Evolutionary conservation across 2,888 invertebrate genomes (phyloP).

Genomic region (Philaethria dido): DNA sequence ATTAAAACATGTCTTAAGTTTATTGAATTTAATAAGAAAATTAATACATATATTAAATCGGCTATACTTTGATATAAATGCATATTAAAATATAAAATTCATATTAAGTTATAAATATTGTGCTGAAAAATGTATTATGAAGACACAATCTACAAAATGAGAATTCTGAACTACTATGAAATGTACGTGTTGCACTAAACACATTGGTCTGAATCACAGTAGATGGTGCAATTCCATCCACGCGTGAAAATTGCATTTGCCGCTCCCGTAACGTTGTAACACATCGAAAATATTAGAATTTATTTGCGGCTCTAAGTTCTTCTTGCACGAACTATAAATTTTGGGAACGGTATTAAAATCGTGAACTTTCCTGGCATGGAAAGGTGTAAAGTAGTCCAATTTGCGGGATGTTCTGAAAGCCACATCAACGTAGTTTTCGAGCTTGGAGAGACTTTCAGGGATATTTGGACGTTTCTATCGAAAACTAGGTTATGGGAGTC

Average conservation of each 20-base stretch:
- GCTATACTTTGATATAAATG: neutral
- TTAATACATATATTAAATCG: neutral
- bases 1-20: too few species aligned
- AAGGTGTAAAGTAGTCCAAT: slow-evolving; percentile 34
- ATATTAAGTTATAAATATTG: neutral
- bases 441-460: slow-evolving; percentile 1
- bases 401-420: slow-evolving; percentile 30
- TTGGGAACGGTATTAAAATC: slow-evolving; percentile 46
- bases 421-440: slow-evolving; percentile 17
- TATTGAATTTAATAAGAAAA: neutral
- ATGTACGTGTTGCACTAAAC: slow-evolving; percentile 34
- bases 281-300: slow-evolving; percentile 53
- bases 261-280: slow-evolving; percentile 49
- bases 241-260: slow-evolving; percentile 72
- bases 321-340: slow-evolving; percentile 44
- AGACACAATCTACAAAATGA: neutral
- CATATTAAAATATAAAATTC: too few species aligned
- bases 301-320: slow-evolving; percentile 45
- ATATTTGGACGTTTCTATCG: neutral
- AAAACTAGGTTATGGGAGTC: neutral
- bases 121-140: neutral
- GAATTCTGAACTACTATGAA: slow-evolving; percentile 1
- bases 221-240: slow-evolving; percentile 61
- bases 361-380: slow-evolving; percentile 42
- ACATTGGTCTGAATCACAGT: slow-evolving; percentile 53